Base-by-base conservation (phyloP, 2,113 vertebrate species). In the Menidia beryllina region DNA sequence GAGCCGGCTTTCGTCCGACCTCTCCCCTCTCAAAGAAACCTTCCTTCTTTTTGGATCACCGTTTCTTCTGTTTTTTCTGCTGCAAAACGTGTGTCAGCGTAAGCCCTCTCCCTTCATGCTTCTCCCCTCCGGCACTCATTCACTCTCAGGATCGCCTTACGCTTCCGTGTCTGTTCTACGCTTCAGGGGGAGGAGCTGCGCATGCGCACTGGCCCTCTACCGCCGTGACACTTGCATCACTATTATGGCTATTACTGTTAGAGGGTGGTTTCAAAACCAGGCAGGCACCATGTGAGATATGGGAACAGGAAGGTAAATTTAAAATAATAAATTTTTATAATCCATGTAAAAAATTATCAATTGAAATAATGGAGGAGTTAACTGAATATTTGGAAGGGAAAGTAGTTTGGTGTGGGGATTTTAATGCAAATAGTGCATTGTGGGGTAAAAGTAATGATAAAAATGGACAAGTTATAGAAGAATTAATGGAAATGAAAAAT, bases 151-250 rank as follows among this genome's bases (percentile, higher is more conserved):
- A 23, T 72, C 27, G 53, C 24, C 55, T 15, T 53, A 57, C 30
- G 8, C 77, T 92, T 88, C 88, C 79, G 75, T 30, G 43, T 79
- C 27, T 48, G 7, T 36, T 7, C 41, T 65, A 48, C 67, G 72
- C 49, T 73, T 75, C 45, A 57, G 27, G 69, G 25, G 72, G 75
- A 77, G 62, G 55, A 19, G 45, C 41, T 63, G 66, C 73, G 54
- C 89, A 91, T 4, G 77, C 82, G 81, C 80, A 83, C 69, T 49
- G 21, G 76, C 24, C 36, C 57, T 65, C 23, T 27, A 15, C 30
- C 48, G 25, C 52, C 73, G 50, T 47, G 67, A 70, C 64, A 19
- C 52, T 69, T 23, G 14, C 6, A 48, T 20, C 7, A 14, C n/a
- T n/a, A n/a, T n/a, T n/a, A n/a, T n/a, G n/a, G n/a, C n/a, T 26